Base-by-base conservation (phyloP, 2,888 invertebrate species). In the Parthenolecanium corni region DNA sequence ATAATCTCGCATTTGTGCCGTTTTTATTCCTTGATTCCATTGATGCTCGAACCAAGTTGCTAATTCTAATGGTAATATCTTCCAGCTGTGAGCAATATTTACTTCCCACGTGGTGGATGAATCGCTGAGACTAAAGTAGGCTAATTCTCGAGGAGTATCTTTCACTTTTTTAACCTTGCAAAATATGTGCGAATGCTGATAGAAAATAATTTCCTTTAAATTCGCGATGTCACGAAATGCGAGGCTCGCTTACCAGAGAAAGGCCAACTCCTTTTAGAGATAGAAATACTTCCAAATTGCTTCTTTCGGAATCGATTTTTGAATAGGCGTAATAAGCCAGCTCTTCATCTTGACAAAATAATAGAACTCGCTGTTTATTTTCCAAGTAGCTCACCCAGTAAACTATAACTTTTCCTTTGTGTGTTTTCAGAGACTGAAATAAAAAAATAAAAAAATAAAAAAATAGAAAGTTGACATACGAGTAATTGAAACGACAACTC, bases 11-110 rank as follows among this genome's bases (percentile, higher is more conserved):
- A 88, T 73, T 68, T 85, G 83, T 54, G 86, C 86, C 70, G 82
- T 82, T 69, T 82, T 82, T 67, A 81, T 80, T 14, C 83, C 82
- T 24, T 79, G 78, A 68, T 78, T 78, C 75, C 84, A 88, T 70
- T 86, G 85, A 67, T 88, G 86, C 72, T 89, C 89, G 52, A 89
- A 77, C 89, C 89, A 89, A 0, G 86, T 81, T 3, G 85, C 84
- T 21, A 89, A 72, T 69, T 89, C 89, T 31, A 86, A 76, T 0
- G 85, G 84, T 2, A 89, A 73, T 36, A 82, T 80, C 71, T 87
- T 88, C 89, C 89, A 89, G 70, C 82, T 82, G 68, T 83, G 82
- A 18, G 84, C 85, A 0, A 88, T 83, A 69, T 84, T 84, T 1
- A 89, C 84, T 72, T 89, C 87, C 89, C 89, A 89, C 65, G 84